Evolutionary conservation across 2,113 vertebrate genomes (phyloP).

Genomic region (Paramormyrops kingsleyae): DNA sequence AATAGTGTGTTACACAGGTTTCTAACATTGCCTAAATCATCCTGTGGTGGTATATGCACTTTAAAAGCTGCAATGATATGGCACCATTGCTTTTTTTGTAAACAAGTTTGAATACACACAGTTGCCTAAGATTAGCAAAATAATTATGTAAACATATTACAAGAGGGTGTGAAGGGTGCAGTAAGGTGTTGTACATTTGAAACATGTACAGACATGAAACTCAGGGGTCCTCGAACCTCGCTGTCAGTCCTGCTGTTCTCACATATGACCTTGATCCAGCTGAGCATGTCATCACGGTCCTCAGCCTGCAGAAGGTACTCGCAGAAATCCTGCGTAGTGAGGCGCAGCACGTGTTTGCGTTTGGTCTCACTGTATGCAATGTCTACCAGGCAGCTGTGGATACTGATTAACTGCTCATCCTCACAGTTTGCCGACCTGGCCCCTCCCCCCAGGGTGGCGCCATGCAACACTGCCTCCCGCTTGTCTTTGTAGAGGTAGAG

Average conservation of each 20-base stretch:
- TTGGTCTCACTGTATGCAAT: slow-evolving; percentile 97
- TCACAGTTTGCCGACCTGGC: slow-evolving; percentile 60
- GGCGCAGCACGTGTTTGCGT: slow-evolving; percentile 87
- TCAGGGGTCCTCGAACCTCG: slow-evolving; percentile 66
- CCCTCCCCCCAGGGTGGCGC: slow-evolving; percentile 37
- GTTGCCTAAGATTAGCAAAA: neutral
- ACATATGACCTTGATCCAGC: slow-evolving; percentile 90
- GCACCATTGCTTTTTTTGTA: neutral
- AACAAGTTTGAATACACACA: neutral
- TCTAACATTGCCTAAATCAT: neutral
- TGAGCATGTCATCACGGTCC: slow-evolving; percentile 93
- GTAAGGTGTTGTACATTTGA: neutral
- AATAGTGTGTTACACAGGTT: neutral
- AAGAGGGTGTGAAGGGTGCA: neutral
- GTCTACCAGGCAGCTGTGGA: slow-evolving; percentile 91
- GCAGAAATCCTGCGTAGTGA: slow-evolving; percentile 95
- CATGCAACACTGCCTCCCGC: slow-evolving; percentile 72
- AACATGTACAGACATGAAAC: neutral
- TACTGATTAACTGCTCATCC: slow-evolving; percentile 85
- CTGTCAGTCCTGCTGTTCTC: slow-evolving; percentile 93
- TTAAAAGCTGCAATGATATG: neutral
- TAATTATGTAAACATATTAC: neutral
- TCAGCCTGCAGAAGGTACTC: slow-evolving; percentile 98
- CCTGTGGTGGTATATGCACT: neutral
- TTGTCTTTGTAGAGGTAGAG: slow-evolving; percentile 94